A percentile compares a stretch with the other conserved stretches of the same genome.
These are phyloP conservation scores for Smithornis capensis DNA, from an alignment of 2,113 vertebrate genomes.

Conservation along the genomic window DNA sequence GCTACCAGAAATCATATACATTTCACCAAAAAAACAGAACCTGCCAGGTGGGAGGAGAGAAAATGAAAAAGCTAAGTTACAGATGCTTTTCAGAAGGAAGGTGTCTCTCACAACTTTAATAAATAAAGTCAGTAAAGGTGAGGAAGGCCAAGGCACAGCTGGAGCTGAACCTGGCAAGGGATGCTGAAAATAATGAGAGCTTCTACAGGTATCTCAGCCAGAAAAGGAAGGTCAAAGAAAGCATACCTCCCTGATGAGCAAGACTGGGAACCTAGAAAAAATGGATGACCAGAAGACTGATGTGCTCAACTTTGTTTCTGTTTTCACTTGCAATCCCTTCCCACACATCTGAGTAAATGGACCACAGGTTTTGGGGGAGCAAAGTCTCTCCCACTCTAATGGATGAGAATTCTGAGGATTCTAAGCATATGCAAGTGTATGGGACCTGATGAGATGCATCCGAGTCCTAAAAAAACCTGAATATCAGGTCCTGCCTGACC, in stretches of 20 bases:
- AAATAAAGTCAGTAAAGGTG: neutral
- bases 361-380: neutral
- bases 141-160: neutral
- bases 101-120: neutral
- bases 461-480: too few relatives aligned
- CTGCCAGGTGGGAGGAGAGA: fast-evolving
- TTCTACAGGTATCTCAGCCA: neutral
- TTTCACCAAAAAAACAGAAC: neutral
- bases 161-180: neutral
- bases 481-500: neutral
- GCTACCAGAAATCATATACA: neutral
- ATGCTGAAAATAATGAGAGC: neutral
- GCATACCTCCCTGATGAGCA: neutral
- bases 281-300: neutral
- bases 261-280: neutral
- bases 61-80: neutral
- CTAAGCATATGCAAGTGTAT: too few relatives aligned
- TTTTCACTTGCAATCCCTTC: neutral
- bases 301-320: neutral
- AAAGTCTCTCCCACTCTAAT: neutral
- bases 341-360: neutral
- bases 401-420: neutral
- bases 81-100: conserved; percentile 1
- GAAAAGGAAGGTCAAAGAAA: neutral
- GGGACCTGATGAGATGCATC: neutral